Percentiles rank a stretch among this genome's conserved stretches.
Conservation (phyloP, 2,888 invertebrate species). For the Ypsolopha sequella region DNA sequence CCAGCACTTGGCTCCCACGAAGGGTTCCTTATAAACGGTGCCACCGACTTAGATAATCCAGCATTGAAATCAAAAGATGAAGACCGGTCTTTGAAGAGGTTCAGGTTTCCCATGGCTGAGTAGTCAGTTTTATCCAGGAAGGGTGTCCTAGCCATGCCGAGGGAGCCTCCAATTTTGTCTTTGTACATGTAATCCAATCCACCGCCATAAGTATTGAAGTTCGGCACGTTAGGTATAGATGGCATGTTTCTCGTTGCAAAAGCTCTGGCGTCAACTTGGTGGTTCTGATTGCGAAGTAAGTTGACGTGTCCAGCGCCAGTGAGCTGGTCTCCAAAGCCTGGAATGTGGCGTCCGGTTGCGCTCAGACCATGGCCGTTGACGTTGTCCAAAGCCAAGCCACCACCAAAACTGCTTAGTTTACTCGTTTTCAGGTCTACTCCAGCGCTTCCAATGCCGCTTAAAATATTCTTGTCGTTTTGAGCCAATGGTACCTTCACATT, state of each 20-base stretch:
- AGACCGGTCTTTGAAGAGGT: constrained; percentile 20
- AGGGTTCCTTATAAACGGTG: constrained; percentile 21
- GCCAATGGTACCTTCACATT: constrained; percentile 21
- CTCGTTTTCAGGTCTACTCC: not conserved
- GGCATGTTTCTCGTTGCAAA: constrained; percentile 34
- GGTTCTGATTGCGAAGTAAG: constrained; percentile 24
- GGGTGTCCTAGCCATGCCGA: constrained; percentile 23
- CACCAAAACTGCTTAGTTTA: constrained; percentile 16
- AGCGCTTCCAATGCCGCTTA: constrained; percentile 24
- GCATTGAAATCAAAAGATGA: constrained; percentile 31
- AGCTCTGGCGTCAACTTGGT: constrained; percentile 34
- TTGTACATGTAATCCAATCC: constrained; percentile 37
- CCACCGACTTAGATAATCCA: constrained; percentile 24
- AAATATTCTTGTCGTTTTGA: constrained; percentile 18
- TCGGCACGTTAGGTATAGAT: constrained; percentile 23
- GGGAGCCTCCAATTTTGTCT: constrained; percentile 24
- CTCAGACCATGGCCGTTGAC: constrained; percentile 28
- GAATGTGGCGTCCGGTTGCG: constrained; percentile 22
- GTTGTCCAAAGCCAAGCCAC: constrained; percentile 31
- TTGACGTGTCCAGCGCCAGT: constrained; percentile 27
- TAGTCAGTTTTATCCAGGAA: constrained; percentile 26
- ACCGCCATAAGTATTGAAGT: constrained; percentile 40
- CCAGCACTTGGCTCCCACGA: constrained; percentile 26
- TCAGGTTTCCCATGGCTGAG: constrained; percentile 28
- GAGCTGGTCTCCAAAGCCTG: constrained; percentile 24